Evolutionary conservation across 2,797 vertebrate genomes (phyloP).

Genomic region (Chromis chromis): DNA sequence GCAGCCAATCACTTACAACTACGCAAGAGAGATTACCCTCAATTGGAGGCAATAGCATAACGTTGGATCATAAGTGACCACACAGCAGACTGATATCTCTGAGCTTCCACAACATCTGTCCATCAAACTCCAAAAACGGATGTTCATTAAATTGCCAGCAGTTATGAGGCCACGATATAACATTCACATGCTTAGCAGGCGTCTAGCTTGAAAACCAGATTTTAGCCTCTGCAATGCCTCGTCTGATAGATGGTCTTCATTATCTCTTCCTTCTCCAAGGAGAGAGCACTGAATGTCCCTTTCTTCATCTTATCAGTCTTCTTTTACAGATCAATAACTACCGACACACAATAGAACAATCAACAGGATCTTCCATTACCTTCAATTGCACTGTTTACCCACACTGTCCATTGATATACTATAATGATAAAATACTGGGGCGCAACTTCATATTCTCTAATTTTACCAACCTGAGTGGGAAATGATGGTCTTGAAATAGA

Average conservation of each 20-base stretch:
- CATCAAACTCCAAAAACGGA: conserved; percentile 47
- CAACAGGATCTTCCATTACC: conserved; percentile 44
- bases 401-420: conserved; percentile 33
- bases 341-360: conserved; percentile 60
- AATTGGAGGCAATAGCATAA: conserved; percentile 13
- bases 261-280: conserved; percentile 68
- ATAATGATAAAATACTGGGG: conserved; percentile 24
- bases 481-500: conserved; percentile 16
- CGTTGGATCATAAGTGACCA: conserved; percentile 24
- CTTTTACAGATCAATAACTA: conserved; percentile 71
- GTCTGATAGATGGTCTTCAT: conserved; percentile 81
- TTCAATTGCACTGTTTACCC: conserved; percentile 57
- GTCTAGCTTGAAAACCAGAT: conserved; percentile 52
- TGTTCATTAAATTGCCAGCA: conserved; percentile 42
- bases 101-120: conserved; percentile 18
- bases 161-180: conserved; percentile 25
- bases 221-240: conserved; percentile 56
- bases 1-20: conserved; percentile 22
- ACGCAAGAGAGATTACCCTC: conserved; percentile 1
- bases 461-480: conserved; percentile 29
- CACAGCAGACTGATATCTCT: conserved; percentile 17
- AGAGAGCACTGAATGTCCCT: conserved; percentile 43
- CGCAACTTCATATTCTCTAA: conserved; percentile 25
- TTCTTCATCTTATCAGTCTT: conserved; percentile 68
- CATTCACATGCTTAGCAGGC: too few relatives aligned